phyloP scores from a whole-genome alignment of 92 coral and sea anemone genomes.

The Chrysogorgia sp. region DNA sequence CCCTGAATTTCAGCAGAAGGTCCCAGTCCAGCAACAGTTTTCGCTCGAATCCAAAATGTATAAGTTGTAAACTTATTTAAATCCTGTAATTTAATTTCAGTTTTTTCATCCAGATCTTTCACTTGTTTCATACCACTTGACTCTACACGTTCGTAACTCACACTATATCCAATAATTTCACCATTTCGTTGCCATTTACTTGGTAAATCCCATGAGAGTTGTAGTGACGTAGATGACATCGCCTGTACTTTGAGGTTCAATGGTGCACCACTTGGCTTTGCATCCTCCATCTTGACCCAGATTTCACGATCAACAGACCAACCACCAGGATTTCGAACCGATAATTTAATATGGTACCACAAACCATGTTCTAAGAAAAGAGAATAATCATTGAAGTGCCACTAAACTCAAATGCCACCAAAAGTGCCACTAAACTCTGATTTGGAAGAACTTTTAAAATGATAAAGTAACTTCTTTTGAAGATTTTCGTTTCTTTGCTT shows the following conservation, averaged over 20 bases:
- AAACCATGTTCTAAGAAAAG: constrained; percentile 67
- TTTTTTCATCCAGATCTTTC: constrained; percentile 61
- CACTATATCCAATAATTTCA: constrained; percentile 64
- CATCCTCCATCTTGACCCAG: constrained; percentile 78
- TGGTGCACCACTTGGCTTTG: constrained; percentile 94
- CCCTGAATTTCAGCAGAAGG: constrained; percentile 69
- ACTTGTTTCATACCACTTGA: constrained; percentile 37
- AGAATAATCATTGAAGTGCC: not conserved
- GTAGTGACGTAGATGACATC: constrained; percentile 71
- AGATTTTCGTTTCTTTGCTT: too few relatives aligned
- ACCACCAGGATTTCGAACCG: constrained; percentile 79
- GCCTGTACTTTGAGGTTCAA: constrained; percentile 68
- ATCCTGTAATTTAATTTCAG: constrained; percentile 48
- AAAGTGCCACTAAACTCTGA: too few relatives aligned
- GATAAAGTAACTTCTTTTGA: too few relatives aligned
- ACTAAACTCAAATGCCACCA: not conserved
- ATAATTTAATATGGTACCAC: constrained; percentile 89
- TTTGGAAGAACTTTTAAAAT: too few relatives aligned
- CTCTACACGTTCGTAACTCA: constrained; percentile 61
- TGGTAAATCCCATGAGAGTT: constrained; percentile 82
- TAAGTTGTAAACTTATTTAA: constrained; percentile 74
- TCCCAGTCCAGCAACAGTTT: constrained; percentile 74
- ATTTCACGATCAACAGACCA: constrained; percentile 80
- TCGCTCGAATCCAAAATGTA: constrained; percentile 76
- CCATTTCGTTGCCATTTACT: constrained; percentile 87